Conservation (phyloP, 2,888 invertebrate genomes). For the Epinotia bilunana region DNA sequence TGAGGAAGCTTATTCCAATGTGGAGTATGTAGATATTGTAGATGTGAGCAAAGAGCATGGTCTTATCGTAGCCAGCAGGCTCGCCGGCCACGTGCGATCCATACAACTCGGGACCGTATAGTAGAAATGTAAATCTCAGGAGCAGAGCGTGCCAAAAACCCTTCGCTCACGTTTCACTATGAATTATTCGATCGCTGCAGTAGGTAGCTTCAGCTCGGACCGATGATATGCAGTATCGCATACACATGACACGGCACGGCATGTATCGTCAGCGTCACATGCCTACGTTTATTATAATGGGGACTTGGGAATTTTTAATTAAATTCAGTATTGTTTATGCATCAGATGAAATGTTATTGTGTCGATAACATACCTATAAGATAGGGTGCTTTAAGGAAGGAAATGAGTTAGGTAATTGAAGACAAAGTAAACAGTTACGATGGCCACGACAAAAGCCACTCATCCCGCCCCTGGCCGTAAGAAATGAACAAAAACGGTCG, state of each 20-base stretch:
- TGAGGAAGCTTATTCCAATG: not conserved
- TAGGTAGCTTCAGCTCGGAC: slow-evolving; percentile 50
- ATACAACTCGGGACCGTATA: slow-evolving; percentile 59
- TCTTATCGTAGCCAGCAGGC: slow-evolving; percentile 38
- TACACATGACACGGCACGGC: slow-evolving; percentile 51
- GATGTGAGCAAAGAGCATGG: slow-evolving; percentile 24
- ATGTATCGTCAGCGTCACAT: slow-evolving; percentile 41
- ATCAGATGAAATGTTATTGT: not conserved
- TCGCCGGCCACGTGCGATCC: slow-evolving; percentile 64
- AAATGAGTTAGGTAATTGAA: slow-evolving; percentile 34
- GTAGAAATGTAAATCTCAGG: slow-evolving; percentile 67
- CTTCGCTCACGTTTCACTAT: slow-evolving; percentile 58
- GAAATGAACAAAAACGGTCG: slow-evolving; percentile 80
- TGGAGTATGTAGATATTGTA: not conserved
- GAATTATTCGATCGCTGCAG: slow-evolving; percentile 60
- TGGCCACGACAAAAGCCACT: slow-evolving; percentile 75
- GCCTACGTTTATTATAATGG: slow-evolving; percentile 31
- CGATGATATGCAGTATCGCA: slow-evolving; percentile 52
- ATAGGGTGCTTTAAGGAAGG: not conserved
- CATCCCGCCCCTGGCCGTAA: slow-evolving; percentile 75
- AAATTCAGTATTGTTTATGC: not conserved
- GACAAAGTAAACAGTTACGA: slow-evolving; percentile 55
- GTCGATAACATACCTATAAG: not conserved
- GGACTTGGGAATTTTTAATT: slow-evolving; percentile 15
- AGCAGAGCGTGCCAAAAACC: slow-evolving; percentile 66